phyloP scores from a whole-genome alignment of 2,797 vertebrate genomes.

The Fistularia commersonii region DNA sequence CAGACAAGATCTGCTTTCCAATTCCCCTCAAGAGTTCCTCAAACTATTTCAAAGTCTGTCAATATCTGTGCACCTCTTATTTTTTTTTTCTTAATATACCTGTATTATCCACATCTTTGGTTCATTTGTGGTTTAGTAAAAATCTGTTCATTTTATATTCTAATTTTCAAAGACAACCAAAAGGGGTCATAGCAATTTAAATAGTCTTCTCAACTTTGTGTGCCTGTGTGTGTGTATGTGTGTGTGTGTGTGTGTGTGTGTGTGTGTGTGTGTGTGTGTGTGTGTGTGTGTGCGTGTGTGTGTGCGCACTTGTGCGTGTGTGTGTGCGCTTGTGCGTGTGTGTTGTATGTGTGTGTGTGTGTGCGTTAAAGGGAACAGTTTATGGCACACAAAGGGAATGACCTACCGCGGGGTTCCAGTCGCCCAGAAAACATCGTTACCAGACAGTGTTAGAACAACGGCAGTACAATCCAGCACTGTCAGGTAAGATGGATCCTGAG shows the following conservation, averaged over 20 bases:
- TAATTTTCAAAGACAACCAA: neutral
- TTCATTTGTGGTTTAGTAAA: too few relatives aligned
- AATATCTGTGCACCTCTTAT: too few relatives aligned
- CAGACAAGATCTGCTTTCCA: too few relatives aligned
- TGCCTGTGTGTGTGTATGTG: too few relatives aligned
- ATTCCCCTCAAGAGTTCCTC: too few relatives aligned
- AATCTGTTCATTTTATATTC: too few relatives aligned
- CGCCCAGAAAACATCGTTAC: slow-evolving; percentile 99
- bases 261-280: neutral
- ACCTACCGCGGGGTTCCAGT: slow-evolving; percentile 25
- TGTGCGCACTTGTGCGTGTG: neutral
- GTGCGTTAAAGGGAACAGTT: slow-evolving; percentile 3
- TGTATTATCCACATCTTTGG: too few relatives aligned
- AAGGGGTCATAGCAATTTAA: neutral
- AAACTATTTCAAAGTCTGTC: too few relatives aligned
- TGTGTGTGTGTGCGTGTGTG: neutral
- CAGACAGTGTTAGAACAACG: slow-evolving; percentile 99
- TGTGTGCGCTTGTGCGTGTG: neutral
- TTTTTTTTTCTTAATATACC: too few relatives aligned
- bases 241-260: neutral
- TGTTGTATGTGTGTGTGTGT: neutral
- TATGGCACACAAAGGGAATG: neutral
- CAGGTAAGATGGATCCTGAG: slow-evolving; percentile 97
- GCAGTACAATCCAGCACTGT: slow-evolving; percentile 96
- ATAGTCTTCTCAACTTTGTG: too few relatives aligned